Evolutionary conservation across 2,797 vertebrate species (phyloP).

Genomic region (Enteromius argenteus): DNA sequence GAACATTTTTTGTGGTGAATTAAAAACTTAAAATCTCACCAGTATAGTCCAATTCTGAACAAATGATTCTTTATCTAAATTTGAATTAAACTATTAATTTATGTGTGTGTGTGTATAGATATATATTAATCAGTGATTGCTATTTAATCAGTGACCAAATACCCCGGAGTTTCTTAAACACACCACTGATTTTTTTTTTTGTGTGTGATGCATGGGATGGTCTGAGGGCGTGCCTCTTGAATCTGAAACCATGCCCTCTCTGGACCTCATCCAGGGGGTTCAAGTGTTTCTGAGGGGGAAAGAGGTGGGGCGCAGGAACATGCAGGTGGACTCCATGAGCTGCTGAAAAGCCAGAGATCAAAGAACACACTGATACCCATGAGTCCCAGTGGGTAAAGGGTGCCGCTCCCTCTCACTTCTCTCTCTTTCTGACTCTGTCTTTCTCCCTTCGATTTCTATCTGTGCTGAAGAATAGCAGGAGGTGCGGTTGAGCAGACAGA

Average conservation of each 20-base stretch:
- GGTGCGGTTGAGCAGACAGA: constrained; percentile 64
- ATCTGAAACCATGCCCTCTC: constrained; percentile 11
- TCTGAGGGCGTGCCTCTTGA: not conserved
- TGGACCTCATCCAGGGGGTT: constrained; percentile 14
- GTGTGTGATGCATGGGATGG: not conserved
- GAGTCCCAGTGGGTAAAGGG: constrained; percentile 18
- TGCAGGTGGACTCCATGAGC: constrained; percentile 50
- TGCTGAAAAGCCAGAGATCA: constrained; percentile 49
- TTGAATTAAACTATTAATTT: not conserved
- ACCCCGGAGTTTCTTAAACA: not conserved
- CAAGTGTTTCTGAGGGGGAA: constrained; percentile 23
- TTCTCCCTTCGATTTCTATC: constrained; percentile 59
- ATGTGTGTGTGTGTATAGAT: not conserved
- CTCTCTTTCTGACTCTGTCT: constrained; percentile 53
- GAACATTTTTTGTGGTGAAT: not conserved
- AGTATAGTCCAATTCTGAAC: not conserved
- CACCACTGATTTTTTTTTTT: not conserved
- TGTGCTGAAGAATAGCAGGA: constrained; percentile 46
- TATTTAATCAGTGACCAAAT: not conserved
- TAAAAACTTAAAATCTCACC: not conserved
- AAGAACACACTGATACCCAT: constrained; percentile 60
- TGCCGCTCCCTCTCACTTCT: constrained; percentile 27
- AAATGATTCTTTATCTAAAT: not conserved
- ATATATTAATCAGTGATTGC: too few relatives aligned
- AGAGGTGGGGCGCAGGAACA: constrained; percentile 31